phyloP scores from a whole-genome alignment of 2,888 invertebrate genomes.

The Drosophila monieri region DNA sequence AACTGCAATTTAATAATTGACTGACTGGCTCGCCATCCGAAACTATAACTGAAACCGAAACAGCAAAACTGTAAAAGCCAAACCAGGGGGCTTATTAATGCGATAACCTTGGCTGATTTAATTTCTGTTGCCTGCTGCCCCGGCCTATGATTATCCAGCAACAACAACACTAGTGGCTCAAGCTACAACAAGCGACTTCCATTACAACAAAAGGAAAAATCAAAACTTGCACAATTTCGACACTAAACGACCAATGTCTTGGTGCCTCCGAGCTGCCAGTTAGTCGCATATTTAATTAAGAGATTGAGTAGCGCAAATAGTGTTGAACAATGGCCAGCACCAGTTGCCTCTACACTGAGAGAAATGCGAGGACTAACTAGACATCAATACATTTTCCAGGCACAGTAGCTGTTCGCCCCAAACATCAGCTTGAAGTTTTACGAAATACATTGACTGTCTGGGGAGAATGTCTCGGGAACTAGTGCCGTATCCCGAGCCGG shows the following conservation, averaged over 20 bases:
- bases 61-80: conserved; percentile 40
- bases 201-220: conserved; percentile 53
- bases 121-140: conserved; percentile 59
- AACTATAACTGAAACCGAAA: conserved; percentile 38
- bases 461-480: conserved; percentile 39
- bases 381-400: background rate
- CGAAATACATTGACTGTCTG: background rate
- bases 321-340: conserved; percentile 77
- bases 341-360: conserved; percentile 60
- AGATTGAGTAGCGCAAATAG: conserved; percentile 76
- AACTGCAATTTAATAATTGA: conserved; percentile 83
- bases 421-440: background rate
- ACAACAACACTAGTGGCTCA: conserved; percentile 32
- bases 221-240: conserved; percentile 77
- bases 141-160: conserved; percentile 60
- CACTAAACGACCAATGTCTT: conserved; percentile 69
- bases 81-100: conserved; percentile 77
- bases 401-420: background rate
- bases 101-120: conserved; percentile 80
- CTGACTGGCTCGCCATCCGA: conserved; percentile 39
- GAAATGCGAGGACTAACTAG: conserved; percentile 23
- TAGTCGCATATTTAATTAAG: conserved; percentile 81
- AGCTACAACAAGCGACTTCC: conserved; percentile 35
- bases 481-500: conserved; percentile 4
- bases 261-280: conserved; percentile 51